A percentile compares a stretch with the other conserved stretches of the same genome.
phyloP scores from a whole-genome alignment of 1,140 invertebrate genomes.

The Prorops nasuta region DNA sequence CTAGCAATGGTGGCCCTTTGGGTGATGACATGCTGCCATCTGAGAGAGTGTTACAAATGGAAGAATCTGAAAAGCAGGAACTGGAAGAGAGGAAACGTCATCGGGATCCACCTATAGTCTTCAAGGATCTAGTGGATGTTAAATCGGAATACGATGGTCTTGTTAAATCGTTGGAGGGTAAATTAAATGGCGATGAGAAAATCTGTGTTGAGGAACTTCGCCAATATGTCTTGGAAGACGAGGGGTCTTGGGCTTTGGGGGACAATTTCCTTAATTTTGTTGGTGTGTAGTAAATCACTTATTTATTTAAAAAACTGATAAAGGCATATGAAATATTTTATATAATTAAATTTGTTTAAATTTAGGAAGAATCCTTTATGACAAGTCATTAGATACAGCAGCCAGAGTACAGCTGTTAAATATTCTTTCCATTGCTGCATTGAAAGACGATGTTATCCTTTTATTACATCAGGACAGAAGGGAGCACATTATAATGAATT shows the following conservation, averaged over 20 bases:
- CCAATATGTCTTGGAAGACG: slow-evolving; percentile 83
- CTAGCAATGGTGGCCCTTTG: slow-evolving; percentile 35
- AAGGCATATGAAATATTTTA: too few species aligned
- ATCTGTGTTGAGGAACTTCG: slow-evolving; percentile 75
- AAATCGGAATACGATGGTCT: slow-evolving; percentile 66
- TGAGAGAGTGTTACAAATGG: slow-evolving; percentile 60
- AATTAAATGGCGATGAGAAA: slow-evolving; percentile 69
- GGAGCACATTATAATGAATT: slow-evolving; percentile 88
- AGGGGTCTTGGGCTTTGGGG: slow-evolving; percentile 87
- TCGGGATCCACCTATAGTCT: slow-evolving; percentile 82
- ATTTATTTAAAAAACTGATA: too few species aligned
- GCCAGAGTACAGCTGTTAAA: slow-evolving; percentile 67
- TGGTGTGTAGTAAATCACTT: slow-evolving; percentile 55
- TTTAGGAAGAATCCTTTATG: slow-evolving; percentile 67
- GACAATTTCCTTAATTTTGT: slow-evolving; percentile 84
- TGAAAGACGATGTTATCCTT: slow-evolving; percentile 88
- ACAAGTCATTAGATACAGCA: slow-evolving; percentile 60
- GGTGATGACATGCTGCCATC: slow-evolving; percentile 51
- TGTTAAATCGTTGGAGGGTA: slow-evolving; percentile 62
- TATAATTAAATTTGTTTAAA: slow-evolving; percentile 1
- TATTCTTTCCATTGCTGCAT: slow-evolving; percentile 70
- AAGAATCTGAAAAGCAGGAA: slow-evolving; percentile 66
- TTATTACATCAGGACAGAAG: slow-evolving; percentile 85
- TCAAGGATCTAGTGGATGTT: slow-evolving; percentile 70
- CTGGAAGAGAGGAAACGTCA: slow-evolving; percentile 71